These are phyloP conservation scores for Glaucomys volans DNA, from an alignment of 2,113 vertebrate species.

Conservation along the genomic window DNA sequence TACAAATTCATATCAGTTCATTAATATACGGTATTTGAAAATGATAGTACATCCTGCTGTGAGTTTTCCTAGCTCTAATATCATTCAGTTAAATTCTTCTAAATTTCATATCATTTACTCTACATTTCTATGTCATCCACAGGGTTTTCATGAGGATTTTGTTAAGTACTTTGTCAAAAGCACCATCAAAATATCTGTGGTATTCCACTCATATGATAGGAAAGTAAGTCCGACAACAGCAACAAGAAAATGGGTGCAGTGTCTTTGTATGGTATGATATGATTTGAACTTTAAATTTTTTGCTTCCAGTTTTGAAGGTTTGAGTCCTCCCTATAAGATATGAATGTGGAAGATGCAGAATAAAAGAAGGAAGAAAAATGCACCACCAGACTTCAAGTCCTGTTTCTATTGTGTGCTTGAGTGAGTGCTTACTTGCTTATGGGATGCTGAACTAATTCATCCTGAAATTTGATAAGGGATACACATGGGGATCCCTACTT, in stretches of 20 bases:
- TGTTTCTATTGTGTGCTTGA: neutral
- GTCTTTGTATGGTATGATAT: neutral
- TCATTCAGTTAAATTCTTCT: neutral
- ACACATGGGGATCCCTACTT: fast-evolving
- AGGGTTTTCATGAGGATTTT: neutral
- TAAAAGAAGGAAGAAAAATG: neutral
- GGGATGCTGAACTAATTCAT: neutral
- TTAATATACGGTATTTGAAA: neutral
- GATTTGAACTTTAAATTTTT: neutral
- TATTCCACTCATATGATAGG: neutral
- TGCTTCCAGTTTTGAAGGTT: neutral
- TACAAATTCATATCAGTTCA: neutral
- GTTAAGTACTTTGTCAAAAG: neutral
- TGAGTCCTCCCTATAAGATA: neutral
- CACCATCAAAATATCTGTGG: neutral
- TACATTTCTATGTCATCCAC: neutral
- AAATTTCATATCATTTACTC: neutral
- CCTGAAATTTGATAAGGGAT: neutral
- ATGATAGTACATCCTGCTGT: neutral
- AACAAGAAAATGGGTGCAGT: neutral
- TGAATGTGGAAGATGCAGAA: neutral
- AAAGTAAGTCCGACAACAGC: neutral
- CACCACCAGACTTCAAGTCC: neutral
- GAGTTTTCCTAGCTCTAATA: neutral
- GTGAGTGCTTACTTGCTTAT: neutral